phyloP scores from a whole-genome alignment of 2,113 vertebrate species.

The Naja naja region DNA sequence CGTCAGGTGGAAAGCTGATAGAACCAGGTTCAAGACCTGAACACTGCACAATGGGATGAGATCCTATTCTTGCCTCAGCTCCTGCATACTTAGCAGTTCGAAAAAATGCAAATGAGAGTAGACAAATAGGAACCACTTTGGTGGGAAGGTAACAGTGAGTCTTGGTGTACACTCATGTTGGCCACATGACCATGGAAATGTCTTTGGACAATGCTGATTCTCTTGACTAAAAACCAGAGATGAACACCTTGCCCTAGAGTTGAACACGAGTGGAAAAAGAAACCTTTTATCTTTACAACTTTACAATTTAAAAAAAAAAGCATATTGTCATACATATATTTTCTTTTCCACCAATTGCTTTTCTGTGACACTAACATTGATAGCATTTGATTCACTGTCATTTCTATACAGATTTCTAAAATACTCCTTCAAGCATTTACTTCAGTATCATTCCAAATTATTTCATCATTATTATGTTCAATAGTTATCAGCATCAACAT shows the following conservation, averaged over 20 bases:
- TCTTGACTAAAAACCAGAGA: too few species aligned
- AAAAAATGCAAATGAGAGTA: neutral
- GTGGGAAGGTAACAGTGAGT: too few species aligned
- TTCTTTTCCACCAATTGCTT: neutral
- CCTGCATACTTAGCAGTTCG: too few species aligned
- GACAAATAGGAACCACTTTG: neutral
- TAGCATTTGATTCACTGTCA: neutral
- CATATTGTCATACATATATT: neutral
- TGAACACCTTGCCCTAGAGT: too few species aligned
- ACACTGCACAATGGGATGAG: neutral
- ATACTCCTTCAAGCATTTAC: neutral
- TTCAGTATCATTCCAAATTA: neutral
- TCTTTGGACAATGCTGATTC: too few species aligned
- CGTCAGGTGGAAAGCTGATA: neutral
- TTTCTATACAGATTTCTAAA: neutral
- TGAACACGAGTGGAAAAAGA: too few species aligned
- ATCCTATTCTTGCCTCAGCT: neutral
- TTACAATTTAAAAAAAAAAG: neutral
- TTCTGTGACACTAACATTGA: neutral
- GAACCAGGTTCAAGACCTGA: neutral
- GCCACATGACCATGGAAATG: too few species aligned
- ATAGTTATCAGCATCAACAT: neutral
- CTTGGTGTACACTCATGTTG: too few species aligned
- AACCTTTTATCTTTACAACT: neutral
- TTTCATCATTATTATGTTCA: neutral